Conservation (phyloP, 2,113 vertebrate species). For the Damaliscus lunatus region DNA sequence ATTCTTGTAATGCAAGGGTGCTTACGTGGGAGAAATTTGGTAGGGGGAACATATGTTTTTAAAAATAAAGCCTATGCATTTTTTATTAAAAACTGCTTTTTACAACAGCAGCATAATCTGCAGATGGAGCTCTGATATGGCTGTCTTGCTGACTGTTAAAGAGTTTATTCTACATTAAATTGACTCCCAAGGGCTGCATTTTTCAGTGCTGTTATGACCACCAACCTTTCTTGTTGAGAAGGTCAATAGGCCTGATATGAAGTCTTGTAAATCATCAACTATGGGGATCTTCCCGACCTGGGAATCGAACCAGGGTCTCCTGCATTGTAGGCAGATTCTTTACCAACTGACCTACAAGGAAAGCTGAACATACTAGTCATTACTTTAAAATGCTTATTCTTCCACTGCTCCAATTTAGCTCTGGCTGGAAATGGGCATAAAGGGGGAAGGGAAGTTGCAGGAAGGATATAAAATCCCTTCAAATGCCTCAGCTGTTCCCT, state of each 20-base stretch:
- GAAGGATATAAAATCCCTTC: neutral
- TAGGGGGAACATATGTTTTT: constrained; percentile 65
- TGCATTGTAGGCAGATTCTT: neutral
- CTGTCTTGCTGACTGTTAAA: constrained; percentile 79
- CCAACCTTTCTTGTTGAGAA: constrained; percentile 84
- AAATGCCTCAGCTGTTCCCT: neutral
- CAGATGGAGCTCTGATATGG: constrained; percentile 74
- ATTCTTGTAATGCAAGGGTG: constrained; percentile 38
- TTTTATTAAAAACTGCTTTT: constrained; percentile 73
- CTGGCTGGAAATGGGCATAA: neutral
- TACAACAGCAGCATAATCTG: constrained; percentile 74
- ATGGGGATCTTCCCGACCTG: neutral
- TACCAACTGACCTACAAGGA: neutral
- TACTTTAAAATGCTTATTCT: neutral
- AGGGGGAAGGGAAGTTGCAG: neutral
- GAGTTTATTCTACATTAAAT: constrained; percentile 84
- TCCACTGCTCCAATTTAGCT: neutral
- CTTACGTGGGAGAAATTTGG: constrained; percentile 49
- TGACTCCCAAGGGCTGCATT: constrained; percentile 81
- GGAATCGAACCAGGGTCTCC: neutral
- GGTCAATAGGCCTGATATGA: constrained; percentile 83
- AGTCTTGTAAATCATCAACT: constrained; percentile 83
- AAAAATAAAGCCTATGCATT: constrained; percentile 73
- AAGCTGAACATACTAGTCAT: neutral
- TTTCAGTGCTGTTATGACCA: constrained; percentile 76